phyloP scores from a whole-genome alignment of 37 sponge, comb jelly and placozoan genomes.

The Dysidea cf. avara region DNA sequence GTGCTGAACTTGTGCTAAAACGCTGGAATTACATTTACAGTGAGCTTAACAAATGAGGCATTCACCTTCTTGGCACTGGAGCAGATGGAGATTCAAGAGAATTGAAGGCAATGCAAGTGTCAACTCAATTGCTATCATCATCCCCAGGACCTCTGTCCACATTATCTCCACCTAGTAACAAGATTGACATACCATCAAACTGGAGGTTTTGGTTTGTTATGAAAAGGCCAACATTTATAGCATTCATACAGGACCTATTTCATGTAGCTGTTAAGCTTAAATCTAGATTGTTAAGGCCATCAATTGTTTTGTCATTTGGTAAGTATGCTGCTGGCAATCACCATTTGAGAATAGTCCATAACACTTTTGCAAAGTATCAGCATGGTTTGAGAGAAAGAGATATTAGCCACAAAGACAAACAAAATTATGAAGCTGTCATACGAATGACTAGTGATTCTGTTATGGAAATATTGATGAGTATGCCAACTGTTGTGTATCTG shows the following conservation, averaged over 20 bases:
- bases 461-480: background rate
- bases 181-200: no score
- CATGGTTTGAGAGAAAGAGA: no score
- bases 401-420: conserved; percentile 15
- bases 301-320: conserved; percentile 12
- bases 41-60: no score
- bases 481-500: conserved; percentile 12
- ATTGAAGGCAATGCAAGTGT: no score
- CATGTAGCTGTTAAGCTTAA: conserved; percentile 45
- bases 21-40: no score
- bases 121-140: no score
- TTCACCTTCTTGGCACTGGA: no score
- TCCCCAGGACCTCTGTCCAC: no score
- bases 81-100: no score
- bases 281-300: conserved; percentile 17
- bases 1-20: no score
- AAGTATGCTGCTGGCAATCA: conserved; percentile 26
- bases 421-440: conserved; percentile 24
- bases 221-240: conserved; percentile 12
- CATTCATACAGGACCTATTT: conserved; percentile 31
- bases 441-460: conserved; percentile 4
- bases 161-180: no score
- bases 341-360: background rate
- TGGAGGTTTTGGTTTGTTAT: conserved; percentile 37
- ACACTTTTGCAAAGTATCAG: conserved; percentile 11